phyloP scores from a whole-genome alignment of 2,888 invertebrate species.

The Drosophila testacea region DNA sequence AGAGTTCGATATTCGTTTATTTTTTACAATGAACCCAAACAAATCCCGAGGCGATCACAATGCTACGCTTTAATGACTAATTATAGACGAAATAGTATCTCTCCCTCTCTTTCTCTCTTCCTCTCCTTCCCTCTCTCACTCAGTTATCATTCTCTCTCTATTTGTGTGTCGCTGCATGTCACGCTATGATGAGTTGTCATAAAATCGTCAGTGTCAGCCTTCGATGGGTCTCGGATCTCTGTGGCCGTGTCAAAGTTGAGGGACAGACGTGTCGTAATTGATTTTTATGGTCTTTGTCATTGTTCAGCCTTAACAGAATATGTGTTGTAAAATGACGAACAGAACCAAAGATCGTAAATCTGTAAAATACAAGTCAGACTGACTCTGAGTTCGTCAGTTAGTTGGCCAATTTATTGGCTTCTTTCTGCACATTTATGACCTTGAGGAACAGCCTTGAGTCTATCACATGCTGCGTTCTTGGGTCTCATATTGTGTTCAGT shows the following conservation, averaged over 20 bases:
- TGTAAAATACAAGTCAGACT: constrained; percentile 29
- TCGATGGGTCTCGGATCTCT: constrained; percentile 29
- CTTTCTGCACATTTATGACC: constrained; percentile 63
- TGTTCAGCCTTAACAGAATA: constrained; percentile 44
- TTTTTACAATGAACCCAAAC: constrained; percentile 30
- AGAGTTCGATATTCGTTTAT: constrained; percentile 47
- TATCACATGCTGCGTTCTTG: constrained; percentile 45
- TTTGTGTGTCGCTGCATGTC: constrained; percentile 58
- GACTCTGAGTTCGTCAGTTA: constrained; percentile 27
- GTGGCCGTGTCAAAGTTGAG: constrained; percentile 72
- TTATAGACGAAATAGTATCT: constrained; percentile 72
- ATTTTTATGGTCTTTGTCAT: constrained; percentile 78
- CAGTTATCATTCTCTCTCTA: background rate
- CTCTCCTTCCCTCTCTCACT: constrained; percentile 23
- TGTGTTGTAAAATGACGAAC: constrained; percentile 10
- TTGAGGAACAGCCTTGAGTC: constrained; percentile 62
- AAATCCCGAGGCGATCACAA: constrained; percentile 61
- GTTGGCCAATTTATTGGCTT: constrained; percentile 66
- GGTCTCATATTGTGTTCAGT: constrained; percentile 37
- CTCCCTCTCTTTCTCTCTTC: constrained; percentile 5
- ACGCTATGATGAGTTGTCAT: constrained; percentile 82
- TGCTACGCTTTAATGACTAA: constrained; percentile 83
- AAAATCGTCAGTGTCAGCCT: constrained; percentile 72
- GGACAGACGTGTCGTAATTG: constrained; percentile 80
- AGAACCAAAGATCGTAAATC: constrained; percentile 71